A percentile compares a stretch with the other conserved stretches of the same genome.
Evolutionary conservation across 2,113 vertebrate genomes (phyloP).

Genomic region (Cyphomyrus discorhynchus): DNA sequence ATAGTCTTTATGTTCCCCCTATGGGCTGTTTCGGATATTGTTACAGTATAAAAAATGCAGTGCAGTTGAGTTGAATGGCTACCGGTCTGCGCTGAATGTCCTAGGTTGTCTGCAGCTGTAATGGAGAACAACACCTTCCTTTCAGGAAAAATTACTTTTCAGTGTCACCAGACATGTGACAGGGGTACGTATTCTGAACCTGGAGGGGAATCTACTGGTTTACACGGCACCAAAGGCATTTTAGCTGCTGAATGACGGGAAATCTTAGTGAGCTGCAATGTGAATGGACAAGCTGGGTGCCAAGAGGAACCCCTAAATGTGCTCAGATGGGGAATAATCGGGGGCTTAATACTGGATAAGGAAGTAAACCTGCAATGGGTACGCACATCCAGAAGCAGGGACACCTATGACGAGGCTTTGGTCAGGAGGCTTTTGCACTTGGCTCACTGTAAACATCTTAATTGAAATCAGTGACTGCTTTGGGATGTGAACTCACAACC

Average conservation of each 20-base stretch:
- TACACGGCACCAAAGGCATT: not conserved
- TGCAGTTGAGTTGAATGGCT: not conserved
- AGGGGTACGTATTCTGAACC: not conserved
- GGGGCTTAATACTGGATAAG: not conserved
- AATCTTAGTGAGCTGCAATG: not conserved
- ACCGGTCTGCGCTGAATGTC: not conserved
- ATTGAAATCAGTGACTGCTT: not conserved
- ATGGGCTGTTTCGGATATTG: not conserved
- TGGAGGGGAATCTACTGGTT: not conserved
- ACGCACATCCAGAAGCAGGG: not conserved
- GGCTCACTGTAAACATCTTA: not conserved
- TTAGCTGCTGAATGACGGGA: not conserved
- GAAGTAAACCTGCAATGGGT: not conserved
- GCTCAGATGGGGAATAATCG: not conserved
- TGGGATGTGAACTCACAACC: not conserved
- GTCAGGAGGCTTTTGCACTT: not conserved
- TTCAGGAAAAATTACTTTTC: not conserved
- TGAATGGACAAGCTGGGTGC: not conserved
- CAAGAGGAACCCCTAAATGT: not conserved
- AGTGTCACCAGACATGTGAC: not conserved
- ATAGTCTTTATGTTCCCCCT: not conserved
- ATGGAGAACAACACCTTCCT: not conserved
- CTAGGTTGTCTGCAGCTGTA: not conserved
- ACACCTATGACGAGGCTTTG: not conserved
- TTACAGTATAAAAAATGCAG: not conserved